Evolutionary conservation across 2,888 invertebrate species (phyloP), one percentile per base, ranked within the genome.

Genomic region (Achlya flavicornis): DNA sequence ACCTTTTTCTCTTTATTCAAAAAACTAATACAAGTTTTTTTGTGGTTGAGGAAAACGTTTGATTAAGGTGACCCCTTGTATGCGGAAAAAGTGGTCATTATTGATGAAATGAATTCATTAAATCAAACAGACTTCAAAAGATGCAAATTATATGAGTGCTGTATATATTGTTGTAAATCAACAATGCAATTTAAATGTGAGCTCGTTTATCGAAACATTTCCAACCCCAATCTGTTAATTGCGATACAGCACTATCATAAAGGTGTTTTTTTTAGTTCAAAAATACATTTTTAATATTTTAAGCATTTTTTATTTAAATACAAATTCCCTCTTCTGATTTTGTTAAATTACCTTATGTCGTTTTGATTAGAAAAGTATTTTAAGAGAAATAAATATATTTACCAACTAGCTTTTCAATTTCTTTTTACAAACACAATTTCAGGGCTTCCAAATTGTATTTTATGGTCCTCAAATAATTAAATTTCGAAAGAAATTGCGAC

Each of bases 61-160:
- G 46, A 46, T 46, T 46, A 46, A 46, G n/a, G 46, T 46, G 46
- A 46, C 46, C 46, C 46, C n/a, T 46, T 46, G n/a, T 46, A 46
- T n/a, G 46, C 46, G 46, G 11, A 14, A 46, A 14, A 46, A 4
- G 14, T 16, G 14, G 4, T 3, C 4, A 48, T 48, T 48, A 16
- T 16, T 16, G n/a, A 16, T 7, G 2, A 6, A 48, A 16, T 16
- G 7, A 16, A 16, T 7, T 48, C 16, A 43, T 4, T 43, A 14
- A 43, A 43, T 14, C 4, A 43, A 43, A 3, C 14, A 43, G 1
- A 43, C 43, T 43, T 4, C 14, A 10, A 38, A 38, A 38, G 8
- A 7, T 38, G 38, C 38, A 38, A 38, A 38, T 14, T 43, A 43
- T 43, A 14, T 14, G 14, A 43, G 43, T 14, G 14, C 4, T 43